Evolutionary conservation across 2,113 vertebrate species (phyloP).

Genomic region (Alces alces): DNA sequence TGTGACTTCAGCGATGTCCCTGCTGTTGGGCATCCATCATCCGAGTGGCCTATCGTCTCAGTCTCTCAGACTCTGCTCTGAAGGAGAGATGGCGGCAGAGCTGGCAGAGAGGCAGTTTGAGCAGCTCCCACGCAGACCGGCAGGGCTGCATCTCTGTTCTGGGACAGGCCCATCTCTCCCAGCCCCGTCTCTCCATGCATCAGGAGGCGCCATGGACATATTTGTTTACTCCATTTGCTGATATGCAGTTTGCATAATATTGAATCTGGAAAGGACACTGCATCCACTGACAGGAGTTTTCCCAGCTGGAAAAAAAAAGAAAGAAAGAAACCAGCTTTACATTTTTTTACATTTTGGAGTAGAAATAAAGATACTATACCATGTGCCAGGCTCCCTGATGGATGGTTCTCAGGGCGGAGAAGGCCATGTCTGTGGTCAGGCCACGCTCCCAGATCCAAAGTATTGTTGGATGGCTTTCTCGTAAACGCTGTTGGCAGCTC

Average conservation of each 20-base stretch:
- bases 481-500: constrained; percentile 63
- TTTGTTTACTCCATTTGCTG: constrained; percentile 60
- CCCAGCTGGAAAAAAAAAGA: constrained; percentile 57
- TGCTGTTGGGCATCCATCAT: neutral
- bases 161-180: neutral
- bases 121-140: fast-evolving
- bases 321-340: constrained; percentile 38
- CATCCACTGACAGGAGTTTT: constrained; percentile 62
- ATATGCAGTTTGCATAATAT: constrained; percentile 74
- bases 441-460: constrained; percentile 30
- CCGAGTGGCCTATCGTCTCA: neutral
- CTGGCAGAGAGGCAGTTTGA: fast-evolving
- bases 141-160: neutral
- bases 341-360: constrained; percentile 2
- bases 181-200: neutral
- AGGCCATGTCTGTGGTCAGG: constrained; percentile 40
- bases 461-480: constrained; percentile 44
- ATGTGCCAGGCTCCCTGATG: constrained; percentile 41
- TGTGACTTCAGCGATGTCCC: neutral
- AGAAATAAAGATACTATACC: constrained; percentile 63
- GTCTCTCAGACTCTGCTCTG: neutral
- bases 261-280: constrained; percentile 72
- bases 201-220: constrained; percentile 43
- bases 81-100: neutral
- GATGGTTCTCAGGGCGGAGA: neutral